Evolutionary conservation across 2,888 invertebrate species (phyloP).

Genomic region (Dryobota labecula): DNA sequence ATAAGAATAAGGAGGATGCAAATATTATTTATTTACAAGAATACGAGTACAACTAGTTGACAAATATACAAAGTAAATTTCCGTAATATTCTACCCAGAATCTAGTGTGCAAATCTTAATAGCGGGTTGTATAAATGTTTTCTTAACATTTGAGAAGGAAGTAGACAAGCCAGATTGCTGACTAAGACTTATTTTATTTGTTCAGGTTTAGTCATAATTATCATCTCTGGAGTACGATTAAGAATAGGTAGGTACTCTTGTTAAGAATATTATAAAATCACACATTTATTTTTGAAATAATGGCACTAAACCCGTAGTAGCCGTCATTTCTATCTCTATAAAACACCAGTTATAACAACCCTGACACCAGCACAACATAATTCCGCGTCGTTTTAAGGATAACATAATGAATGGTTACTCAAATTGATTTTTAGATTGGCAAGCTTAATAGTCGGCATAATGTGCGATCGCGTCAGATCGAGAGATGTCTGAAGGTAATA

Average conservation of each 20-base stretch:
- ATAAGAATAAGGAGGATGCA: no score
- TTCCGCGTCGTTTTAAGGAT: slow-evolving; percentile 33
- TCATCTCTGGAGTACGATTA: no score
- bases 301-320: background rate
- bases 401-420: slow-evolving; percentile 47
- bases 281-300: background rate
- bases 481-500: slow-evolving; percentile 45
- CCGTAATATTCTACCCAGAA: no score
- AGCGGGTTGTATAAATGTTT: background rate
- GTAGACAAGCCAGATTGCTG: no score
- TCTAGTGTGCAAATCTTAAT: no score
- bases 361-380: slow-evolving; percentile 29
- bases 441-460: slow-evolving; percentile 33
- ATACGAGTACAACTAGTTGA: no score
- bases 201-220: background rate
- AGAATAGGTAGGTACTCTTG: no score
- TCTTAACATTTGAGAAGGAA: background rate
- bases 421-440: slow-evolving; percentile 60
- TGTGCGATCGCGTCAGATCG: slow-evolving; percentile 18
- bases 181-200: background rate
- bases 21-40: no score
- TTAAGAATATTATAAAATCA: background rate
- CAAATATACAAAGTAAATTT: no score
- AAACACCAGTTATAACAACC: slow-evolving; percentile 12
- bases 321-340: background rate